Base-by-base conservation (phyloP, 2,888 invertebrate species). In the Rapana venosa region DNA sequence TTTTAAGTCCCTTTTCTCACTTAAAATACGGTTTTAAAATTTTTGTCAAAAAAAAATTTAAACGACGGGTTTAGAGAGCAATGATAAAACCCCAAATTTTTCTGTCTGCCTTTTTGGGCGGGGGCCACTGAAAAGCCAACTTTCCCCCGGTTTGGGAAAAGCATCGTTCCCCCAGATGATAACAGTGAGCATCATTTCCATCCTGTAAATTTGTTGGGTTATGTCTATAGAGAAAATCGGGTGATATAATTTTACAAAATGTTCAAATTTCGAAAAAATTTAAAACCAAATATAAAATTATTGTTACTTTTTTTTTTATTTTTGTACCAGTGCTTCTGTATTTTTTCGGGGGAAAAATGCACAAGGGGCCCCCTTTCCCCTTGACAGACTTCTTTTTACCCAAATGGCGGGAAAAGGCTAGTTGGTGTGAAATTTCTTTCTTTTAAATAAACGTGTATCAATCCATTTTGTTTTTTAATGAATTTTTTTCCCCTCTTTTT, bases 101-200 rank as follows among this genome's bases (percentile, higher is more conserved):
- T 90, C 90, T 85, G 90, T 91, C 91, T 90, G 88, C 58, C 81
- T 70, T 89, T 36, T 84, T 90, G 91, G 91, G n/a, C n/a, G 91
- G 91, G 90, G 91, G 90, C 91, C 91, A 91, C 91, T 91, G 91
- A 77, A 84, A 8, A 6, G 79, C 56, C 26, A 56, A 91, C 91
- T 91, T 91, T 91, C 91, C 91, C 88, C 90, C n/a, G n/a, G n/a
- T n/a, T n/a, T 87, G 88, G 47, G n/a, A n/a, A 15, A 56, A 89
- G 90, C 91, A 91, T 91, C 91, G 91, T 90, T 90, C n/a, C n/a
- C 91, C 90, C 90, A 91, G 90, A 87, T 89, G 87, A 90, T 90
- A n/a, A 87, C 84, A 90, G 87, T 56, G 89, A 83, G 81, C 86
- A 90, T 85, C 90, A 88, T 90, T 90, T 91, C 58, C 87, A 32